Percentiles rank a stretch among this genome's conserved stretches.
Conservation (phyloP, 2,888 invertebrate species). For the Emmelina monodactyla region DNA sequence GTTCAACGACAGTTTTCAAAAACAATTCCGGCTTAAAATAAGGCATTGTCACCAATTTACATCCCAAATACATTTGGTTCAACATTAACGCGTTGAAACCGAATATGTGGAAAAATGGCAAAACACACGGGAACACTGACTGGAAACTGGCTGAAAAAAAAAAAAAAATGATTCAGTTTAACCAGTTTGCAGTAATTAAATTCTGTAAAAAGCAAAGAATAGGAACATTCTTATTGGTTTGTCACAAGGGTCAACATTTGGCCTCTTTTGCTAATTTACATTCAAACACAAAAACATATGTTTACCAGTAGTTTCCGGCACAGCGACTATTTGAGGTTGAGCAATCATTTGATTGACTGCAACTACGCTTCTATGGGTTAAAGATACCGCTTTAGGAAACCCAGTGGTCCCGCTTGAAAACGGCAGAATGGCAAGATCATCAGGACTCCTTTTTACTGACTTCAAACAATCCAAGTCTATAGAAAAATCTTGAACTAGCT, state of each 20-base stretch:
- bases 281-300: no score
- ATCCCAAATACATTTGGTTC: constrained; percentile 67
- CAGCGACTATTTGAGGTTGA: constrained; percentile 35
- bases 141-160: constrained; percentile 54
- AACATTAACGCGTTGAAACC: constrained; percentile 73
- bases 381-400: constrained; percentile 75
- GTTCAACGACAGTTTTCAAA: constrained; percentile 67
- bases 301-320: constrained; percentile 49
- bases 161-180: no score
- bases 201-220: no score
- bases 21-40: constrained; percentile 78
- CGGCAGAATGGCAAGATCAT: constrained; percentile 75
- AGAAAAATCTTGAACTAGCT: constrained; percentile 62
- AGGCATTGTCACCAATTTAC: constrained; percentile 73
- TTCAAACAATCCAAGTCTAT: constrained; percentile 60
- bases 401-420: constrained; percentile 92
- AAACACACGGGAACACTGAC: constrained; percentile 69
- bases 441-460: constrained; percentile 38
- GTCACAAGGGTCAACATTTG: no score
- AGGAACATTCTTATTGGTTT: no score
- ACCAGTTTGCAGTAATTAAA: no score
- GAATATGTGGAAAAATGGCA: constrained; percentile 87
- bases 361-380: constrained; percentile 68
- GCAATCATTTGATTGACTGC: constrained; percentile 50
- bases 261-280: no score